Evolutionary conservation across 2,797 vertebrate species (phyloP).

Genomic region (Pitangus sulphuratus): DNA sequence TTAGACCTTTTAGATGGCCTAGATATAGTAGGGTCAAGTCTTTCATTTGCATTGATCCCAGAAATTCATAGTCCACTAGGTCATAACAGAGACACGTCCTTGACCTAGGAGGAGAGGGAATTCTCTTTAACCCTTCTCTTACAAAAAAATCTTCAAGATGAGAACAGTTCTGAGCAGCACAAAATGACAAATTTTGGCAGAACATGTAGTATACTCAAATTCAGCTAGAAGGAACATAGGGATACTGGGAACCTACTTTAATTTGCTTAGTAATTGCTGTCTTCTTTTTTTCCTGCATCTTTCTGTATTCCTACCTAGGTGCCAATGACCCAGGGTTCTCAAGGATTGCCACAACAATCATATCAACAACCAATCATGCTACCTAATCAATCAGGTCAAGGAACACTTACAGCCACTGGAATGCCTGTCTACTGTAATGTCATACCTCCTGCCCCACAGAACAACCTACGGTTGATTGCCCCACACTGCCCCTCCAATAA

Average conservation of each 20-base stretch:
- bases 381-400: constrained; percentile 84
- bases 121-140: background rate
- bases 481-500: constrained; percentile 79
- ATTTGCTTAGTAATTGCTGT: background rate
- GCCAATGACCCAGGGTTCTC: constrained; percentile 83
- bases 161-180: background rate
- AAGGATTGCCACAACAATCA: constrained; percentile 81
- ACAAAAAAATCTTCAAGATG: background rate
- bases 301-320: constrained; percentile 60
- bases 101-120: background rate
- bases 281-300: background rate
- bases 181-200: background rate
- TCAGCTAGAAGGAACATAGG: background rate
- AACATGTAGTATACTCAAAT: background rate
- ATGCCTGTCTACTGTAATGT: constrained; percentile 90
- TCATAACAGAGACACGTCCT: background rate
- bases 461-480: constrained; percentile 78
- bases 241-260: background rate
- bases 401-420: constrained; percentile 79
- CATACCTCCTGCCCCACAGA: constrained; percentile 84
- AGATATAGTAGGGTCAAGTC: background rate
- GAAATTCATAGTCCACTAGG: background rate
- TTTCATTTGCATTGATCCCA: background rate
- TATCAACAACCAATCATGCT: constrained; percentile 84
- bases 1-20: background rate